Base-by-base conservation (phyloP, 2,113 vertebrate species). In the Equus przewalskii region DNA sequence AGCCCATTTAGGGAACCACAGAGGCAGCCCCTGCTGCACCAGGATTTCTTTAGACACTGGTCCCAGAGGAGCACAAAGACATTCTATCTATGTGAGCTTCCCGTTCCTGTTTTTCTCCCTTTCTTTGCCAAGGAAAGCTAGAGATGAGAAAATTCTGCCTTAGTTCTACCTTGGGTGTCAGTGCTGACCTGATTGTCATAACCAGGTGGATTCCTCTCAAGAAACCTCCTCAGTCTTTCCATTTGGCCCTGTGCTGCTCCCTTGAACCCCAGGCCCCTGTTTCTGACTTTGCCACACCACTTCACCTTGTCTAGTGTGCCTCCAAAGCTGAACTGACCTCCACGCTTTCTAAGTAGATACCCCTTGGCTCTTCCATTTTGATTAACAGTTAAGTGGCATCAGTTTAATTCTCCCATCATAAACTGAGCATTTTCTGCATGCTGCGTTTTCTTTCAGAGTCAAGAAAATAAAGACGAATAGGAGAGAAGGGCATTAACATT, bases 41-140 rank as follows among this genome's bases (percentile, higher is more conserved):
- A 33, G 13, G 3, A 2, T 36, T 28, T 67, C 51, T 3, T 6
- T 10, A 49, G 88, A 30, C 46, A 0, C 10, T 11, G 76, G 51
- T 6, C 1, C 6, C 1, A 1, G 41, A 41, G n/a, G n/a, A 21
- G 36, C n/a, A 14, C 16, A 11, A 14, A 16, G 65, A 56, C 3
- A 1, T 3, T 24, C 24, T 7, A 1, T 4, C 33, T 1, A 0
- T 0, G 2, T 3, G 80, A 22, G 51, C 3, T 6, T 41, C 64
- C 54, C 16, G 3, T 2, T 11, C 12, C 6, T 1, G 7, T 36
- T 24, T 18, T 4, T 26, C 12, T 22, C 7, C 11, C 30, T 3
- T 9, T 5, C 28, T 58, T 58, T 4, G 5, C 58, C 18, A 58
- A 76, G 78, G 12, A 46, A 8, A 54, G 33, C 19, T 14, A 16